These are phyloP conservation scores for Lamellibrachia columna DNA, from an alignment of 2,888 invertebrate genomes.

Conservation along the genomic window DNA sequence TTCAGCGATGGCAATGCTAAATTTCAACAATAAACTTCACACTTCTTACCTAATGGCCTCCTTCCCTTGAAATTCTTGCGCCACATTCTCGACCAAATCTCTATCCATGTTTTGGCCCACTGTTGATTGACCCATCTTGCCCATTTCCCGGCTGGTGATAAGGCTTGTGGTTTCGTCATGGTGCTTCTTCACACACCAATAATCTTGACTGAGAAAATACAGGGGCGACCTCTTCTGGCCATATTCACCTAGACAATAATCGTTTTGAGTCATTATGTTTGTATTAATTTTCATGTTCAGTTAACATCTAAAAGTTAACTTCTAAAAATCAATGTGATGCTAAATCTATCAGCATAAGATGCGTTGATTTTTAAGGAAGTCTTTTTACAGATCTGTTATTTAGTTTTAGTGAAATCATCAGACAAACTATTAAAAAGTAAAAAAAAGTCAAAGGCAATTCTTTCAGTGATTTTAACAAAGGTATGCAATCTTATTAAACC, in stretches of 20 bases:
- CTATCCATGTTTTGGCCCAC: background rate
- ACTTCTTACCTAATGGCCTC: conserved; percentile 37
- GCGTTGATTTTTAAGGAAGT: too few relatives aligned
- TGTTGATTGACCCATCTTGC: background rate
- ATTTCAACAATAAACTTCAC: background rate
- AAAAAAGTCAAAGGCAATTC: too few relatives aligned
- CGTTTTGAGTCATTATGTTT: background rate
- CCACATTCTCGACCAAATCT: conserved; percentile 78
- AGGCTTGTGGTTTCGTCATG: background rate
- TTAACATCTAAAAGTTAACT: background rate
- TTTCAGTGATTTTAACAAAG: too few relatives aligned
- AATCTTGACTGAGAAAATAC: conserved; percentile 79
- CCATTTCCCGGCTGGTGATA: background rate
- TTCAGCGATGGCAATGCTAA: background rate
- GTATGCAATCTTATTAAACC: too few relatives aligned
- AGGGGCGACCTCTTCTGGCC: conserved; percentile 79
- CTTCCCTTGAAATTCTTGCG: conserved; percentile 61
- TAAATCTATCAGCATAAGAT: too few relatives aligned
- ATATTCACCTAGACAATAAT: conserved; percentile 75
- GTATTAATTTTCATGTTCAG: background rate
- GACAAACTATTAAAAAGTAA: too few relatives aligned
- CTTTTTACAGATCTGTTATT: too few relatives aligned
- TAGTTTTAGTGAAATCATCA: too few relatives aligned
- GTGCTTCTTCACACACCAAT: conserved; percentile 70
- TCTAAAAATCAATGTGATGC: too few relatives aligned